Evolutionary conservation across 2,113 vertebrate species (phyloP), one percentile per base, ranked within the genome.

Genomic region (Hippocampus abdominalis): DNA sequence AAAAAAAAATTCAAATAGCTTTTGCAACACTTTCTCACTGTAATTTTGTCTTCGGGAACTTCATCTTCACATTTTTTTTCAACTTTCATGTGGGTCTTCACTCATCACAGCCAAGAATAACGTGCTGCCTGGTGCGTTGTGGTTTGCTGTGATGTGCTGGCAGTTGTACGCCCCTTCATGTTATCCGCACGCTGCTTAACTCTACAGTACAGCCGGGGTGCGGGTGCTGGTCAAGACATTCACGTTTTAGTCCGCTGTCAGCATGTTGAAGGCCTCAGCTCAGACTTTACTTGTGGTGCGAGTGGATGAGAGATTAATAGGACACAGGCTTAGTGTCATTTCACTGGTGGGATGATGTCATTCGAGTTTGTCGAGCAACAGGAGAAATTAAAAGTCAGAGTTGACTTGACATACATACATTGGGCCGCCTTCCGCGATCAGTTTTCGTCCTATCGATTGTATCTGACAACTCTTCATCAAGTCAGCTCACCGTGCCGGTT

Each of bases 141-240:
- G 84, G 79, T 88, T 82, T 71, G 69, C 25, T 18, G 23, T 39
- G 66, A 61, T 18, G 67, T 79, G 80, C 44, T 74, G 79, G 53
- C 62, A 68, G 78, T 81, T 46, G 56, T 53, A 44, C 74, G 40
- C 61, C 23, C 73, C 78, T 80, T 78, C 73, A 78, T 78, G 75
- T 84, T 86, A 86, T 88, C 83, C 84, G 67, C 80, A 67, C 66
- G 74, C 71, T 77, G 62, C 64, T 56, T 42, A 72, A 68, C 9
- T 73, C 66, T 68, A 64, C 77, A 72, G 76, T 68, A 59, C 56
- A 46, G 78, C 32, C 59, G 21, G 25, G 54, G 56, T 76, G 81
- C 32, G 84, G 84, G 79, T 75, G 71, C 68, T 70, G 71, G 71
- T 64, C 15, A 39, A 64, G 66, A 66, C 15, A 5, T 60, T 79